phyloP scores from a whole-genome alignment of 2,113 vertebrate species.

The Lophura nycthemera region DNA sequence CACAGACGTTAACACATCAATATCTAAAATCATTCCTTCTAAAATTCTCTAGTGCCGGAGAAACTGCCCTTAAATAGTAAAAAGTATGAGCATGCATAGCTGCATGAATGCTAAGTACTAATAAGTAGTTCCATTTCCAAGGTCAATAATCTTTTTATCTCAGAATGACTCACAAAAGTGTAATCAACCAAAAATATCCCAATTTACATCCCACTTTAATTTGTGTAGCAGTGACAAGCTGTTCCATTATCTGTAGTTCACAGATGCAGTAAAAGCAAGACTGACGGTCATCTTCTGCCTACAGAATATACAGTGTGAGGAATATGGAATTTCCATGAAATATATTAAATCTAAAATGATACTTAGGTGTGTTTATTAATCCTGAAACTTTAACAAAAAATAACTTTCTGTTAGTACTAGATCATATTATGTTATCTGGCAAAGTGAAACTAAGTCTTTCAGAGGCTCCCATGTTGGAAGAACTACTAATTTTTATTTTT shows the following conservation, averaged over 20 bases:
- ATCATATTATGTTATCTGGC: neutral
- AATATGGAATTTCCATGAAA: neutral
- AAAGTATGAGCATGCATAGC: neutral
- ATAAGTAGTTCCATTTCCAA: neutral
- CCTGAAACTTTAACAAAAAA: neutral
- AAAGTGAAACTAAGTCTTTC: neutral
- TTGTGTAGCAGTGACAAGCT: constrained; percentile 44
- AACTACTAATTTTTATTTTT: neutral
- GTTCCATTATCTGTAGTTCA: constrained; percentile 29
- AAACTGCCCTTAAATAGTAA: neutral
- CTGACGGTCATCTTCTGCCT: constrained; percentile 3
- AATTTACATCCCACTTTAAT: constrained; percentile 35
- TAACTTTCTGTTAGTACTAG: neutral
- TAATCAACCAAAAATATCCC: constrained; percentile 36
- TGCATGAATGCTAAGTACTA: neutral
- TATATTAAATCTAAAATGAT: neutral
- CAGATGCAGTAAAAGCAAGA: neutral
- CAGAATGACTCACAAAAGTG: constrained; percentile 35
- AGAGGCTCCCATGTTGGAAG: neutral
- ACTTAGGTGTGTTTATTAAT: neutral
- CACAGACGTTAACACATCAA: neutral
- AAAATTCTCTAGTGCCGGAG: neutral
- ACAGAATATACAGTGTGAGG: neutral
- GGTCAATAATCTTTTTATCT: constrained; percentile 7
- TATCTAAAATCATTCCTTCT: neutral